phyloP scores from a whole-genome alignment of 2,888 invertebrate species.

The Augochlorella aurata region DNA sequence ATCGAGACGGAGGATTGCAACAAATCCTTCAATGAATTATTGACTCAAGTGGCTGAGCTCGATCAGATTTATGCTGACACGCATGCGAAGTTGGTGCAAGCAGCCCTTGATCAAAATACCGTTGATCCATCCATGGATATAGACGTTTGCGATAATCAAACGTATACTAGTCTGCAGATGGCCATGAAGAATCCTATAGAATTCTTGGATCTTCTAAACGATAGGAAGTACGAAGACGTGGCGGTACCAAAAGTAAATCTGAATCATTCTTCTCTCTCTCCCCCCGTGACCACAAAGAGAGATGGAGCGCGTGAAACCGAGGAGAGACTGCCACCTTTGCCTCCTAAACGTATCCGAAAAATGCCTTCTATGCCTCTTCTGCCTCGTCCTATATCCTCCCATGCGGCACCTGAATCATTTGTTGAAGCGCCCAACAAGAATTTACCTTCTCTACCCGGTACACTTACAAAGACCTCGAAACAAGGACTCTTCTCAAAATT shows the following conservation, averaged over 20 bases:
- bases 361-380: constrained; percentile 79
- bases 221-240: constrained; percentile 85
- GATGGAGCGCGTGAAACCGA: constrained; percentile 83
- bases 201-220: constrained; percentile 83
- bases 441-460: constrained; percentile 83
- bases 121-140: constrained; percentile 82
- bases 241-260: constrained; percentile 82
- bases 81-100: constrained; percentile 84
- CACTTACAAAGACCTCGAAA: constrained; percentile 84
- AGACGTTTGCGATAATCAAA: constrained; percentile 89
- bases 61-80: constrained; percentile 92
- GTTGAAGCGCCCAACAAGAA: constrained; percentile 83
- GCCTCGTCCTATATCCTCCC: constrained; percentile 72
- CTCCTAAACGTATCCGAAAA: constrained; percentile 87
- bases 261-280: constrained; percentile 60
- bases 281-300: constrained; percentile 78
- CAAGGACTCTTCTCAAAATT: constrained; percentile 86
- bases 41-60: constrained; percentile 90
- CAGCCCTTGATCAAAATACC: constrained; percentile 62
- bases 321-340: constrained; percentile 89
- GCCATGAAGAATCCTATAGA: constrained; percentile 92
- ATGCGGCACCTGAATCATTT: constrained; percentile 59
- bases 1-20: constrained; percentile 61
- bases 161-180: constrained; percentile 92
- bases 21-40: constrained; percentile 87